These are phyloP conservation scores for Saccostrea cuccullata DNA, from an alignment of 1,140 invertebrate species.

Conservation along the genomic window DNA sequence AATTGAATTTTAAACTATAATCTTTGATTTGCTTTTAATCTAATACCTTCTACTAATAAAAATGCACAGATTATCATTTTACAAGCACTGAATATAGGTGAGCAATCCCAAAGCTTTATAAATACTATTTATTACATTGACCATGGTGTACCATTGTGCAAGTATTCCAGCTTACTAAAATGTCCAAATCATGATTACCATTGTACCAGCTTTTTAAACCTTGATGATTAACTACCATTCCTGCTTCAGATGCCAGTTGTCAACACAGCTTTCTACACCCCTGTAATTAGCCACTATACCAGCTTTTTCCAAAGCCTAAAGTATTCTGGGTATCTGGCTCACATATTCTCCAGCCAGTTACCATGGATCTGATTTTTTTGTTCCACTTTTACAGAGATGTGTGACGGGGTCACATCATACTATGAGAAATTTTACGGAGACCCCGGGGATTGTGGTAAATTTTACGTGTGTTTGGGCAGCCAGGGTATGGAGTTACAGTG, in stretches of 20 bases:
- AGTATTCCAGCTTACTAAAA: too few species aligned
- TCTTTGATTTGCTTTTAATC: not conserved
- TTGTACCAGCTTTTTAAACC: too few species aligned
- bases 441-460: constrained; percentile 48
- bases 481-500: constrained; percentile 44
- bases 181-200: too few species aligned
- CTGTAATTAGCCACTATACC: too few species aligned
- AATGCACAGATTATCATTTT: not conserved
- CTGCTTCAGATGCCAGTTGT: not conserved
- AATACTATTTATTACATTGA: too few species aligned
- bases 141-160: too few species aligned
- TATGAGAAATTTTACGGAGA: constrained; percentile 50
- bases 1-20: too few species aligned
- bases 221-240: not conserved
- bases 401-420: constrained; percentile 48
- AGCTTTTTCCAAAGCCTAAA: too few species aligned
- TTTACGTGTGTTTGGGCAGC: constrained; percentile 46
- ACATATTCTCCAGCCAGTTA: not conserved
- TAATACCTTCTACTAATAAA: not conserved
- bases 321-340: not conserved
- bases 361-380: not conserved
- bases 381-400: constrained; percentile 30
- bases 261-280: too few species aligned
- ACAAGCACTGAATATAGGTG: not conserved
- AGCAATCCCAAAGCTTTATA: not conserved